Percentiles rank a stretch among this genome's conserved stretches.
Evolutionary conservation across 1,140 invertebrate species (phyloP).

Genomic region (Cotesia typhae): DNA sequence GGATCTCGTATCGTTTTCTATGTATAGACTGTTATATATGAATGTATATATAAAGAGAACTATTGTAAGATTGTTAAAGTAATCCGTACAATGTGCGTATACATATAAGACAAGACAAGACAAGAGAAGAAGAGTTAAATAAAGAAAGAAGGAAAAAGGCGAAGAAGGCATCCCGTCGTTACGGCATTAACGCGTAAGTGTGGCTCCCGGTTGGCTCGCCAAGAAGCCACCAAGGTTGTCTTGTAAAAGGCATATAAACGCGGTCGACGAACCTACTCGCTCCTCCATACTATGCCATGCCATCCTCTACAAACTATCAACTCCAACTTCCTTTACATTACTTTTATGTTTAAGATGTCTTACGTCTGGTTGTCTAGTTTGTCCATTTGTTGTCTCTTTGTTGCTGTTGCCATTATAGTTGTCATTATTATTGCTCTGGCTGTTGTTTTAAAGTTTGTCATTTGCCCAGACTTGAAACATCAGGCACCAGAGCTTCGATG

Average conservation of each 20-base stretch:
- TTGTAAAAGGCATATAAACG: constrained; percentile 40
- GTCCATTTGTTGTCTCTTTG: no score
- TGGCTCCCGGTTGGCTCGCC: constrained; percentile 27
- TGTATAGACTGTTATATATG: no score
- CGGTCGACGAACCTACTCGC: constrained; percentile 38
- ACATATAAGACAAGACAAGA: no score
- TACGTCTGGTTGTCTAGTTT: no score
- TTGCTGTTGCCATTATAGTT: no score
- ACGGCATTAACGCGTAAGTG: constrained; percentile 35
- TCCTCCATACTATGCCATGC: background rate
- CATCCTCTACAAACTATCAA: constrained; percentile 5
- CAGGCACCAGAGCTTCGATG: no score
- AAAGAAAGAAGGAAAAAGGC: constrained; percentile 27
- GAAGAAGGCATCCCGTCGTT: constrained; percentile 35
- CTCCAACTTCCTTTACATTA: constrained; percentile 1
- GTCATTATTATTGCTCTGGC: no score
- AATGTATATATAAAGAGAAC: background rate
- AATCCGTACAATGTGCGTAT: no score
- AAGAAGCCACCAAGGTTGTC: constrained; percentile 28
- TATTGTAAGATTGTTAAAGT: background rate
- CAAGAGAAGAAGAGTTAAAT: constrained; percentile 8
- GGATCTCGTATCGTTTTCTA: no score
- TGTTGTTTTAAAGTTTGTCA: no score
- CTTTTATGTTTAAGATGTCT: constrained; percentile 26
- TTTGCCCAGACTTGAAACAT: background rate